These are phyloP conservation scores for Bombus superbus DNA, from an alignment of 1,140 invertebrate species.

Conservation along the genomic window DNA sequence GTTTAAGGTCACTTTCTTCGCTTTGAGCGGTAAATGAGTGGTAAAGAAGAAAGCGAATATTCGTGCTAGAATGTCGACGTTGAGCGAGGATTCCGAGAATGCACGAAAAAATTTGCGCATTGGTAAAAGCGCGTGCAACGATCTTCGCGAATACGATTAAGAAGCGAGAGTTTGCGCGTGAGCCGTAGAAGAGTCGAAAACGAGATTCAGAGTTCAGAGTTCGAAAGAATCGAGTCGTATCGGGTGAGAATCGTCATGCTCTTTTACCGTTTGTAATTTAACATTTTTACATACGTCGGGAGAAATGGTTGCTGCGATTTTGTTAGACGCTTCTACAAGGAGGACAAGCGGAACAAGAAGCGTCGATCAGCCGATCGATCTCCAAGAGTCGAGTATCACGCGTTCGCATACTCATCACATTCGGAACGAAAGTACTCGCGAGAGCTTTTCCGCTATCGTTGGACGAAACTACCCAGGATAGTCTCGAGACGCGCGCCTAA, in stretches of 20 bases:
- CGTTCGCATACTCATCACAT: neutral
- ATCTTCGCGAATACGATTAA: neutral
- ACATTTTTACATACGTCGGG: neutral
- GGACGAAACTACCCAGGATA: neutral
- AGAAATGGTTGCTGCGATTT: neutral
- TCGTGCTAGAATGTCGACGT: neutral
- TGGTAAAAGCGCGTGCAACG: neutral
- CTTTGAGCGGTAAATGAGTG: accelerated
- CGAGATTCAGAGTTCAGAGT: neutral
- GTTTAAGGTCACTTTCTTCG: neutral
- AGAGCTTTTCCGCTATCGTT: neutral
- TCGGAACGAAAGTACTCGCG: neutral
- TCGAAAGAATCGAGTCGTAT: neutral
- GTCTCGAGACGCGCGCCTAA: neutral
- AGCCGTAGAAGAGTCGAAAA: neutral
- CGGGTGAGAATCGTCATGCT: no score
- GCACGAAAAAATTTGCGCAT: neutral
- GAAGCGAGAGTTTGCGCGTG: no score
- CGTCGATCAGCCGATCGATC: neutral
- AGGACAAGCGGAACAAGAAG: neutral
- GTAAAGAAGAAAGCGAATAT: neutral
- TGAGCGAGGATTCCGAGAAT: no score
- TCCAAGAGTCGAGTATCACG: neutral
- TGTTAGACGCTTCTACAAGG: neutral
- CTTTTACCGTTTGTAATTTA: no score